Evolutionary conservation across 2,888 invertebrate species (phyloP).

Genomic region (Melitaea athalia): DNA sequence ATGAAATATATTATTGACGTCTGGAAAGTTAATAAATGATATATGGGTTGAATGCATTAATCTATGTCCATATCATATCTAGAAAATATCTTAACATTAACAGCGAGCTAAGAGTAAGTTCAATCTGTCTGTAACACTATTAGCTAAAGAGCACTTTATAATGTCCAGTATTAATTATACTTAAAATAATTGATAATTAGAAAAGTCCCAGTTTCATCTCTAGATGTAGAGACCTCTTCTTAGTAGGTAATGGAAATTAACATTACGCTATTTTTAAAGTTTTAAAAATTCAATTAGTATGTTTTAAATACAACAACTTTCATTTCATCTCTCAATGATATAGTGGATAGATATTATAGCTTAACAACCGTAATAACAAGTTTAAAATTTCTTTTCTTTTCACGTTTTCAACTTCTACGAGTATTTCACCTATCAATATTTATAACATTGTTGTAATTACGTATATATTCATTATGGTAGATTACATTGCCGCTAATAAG

Average conservation of each 20-base stretch:
- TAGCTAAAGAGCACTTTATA: no score
- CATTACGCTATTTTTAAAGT: no score
- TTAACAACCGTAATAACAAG: neutral
- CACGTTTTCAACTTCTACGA: neutral
- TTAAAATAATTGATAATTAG: no score
- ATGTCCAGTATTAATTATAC: no score
- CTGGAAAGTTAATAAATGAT: neutral
- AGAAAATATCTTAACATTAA: constrained; percentile 2
- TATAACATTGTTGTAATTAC: neutral
- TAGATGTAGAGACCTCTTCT: no score
- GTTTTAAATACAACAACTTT: neutral
- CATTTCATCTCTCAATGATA: neutral
- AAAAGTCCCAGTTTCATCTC: no score
- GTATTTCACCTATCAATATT: constrained; percentile 2
- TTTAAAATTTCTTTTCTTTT: neutral
- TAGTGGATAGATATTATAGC: neutral
- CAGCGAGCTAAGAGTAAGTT: neutral
- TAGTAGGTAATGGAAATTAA: no score
- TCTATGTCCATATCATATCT: neutral
- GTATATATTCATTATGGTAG: neutral
- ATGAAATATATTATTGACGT: neutral
- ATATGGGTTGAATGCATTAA: neutral
- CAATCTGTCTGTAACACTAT: neutral
- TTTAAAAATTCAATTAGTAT: neutral
- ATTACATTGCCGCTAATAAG: neutral